phyloP scores from a whole-genome alignment of 2,113 vertebrate genomes.

The Piliocolobus tephrosceles region DNA sequence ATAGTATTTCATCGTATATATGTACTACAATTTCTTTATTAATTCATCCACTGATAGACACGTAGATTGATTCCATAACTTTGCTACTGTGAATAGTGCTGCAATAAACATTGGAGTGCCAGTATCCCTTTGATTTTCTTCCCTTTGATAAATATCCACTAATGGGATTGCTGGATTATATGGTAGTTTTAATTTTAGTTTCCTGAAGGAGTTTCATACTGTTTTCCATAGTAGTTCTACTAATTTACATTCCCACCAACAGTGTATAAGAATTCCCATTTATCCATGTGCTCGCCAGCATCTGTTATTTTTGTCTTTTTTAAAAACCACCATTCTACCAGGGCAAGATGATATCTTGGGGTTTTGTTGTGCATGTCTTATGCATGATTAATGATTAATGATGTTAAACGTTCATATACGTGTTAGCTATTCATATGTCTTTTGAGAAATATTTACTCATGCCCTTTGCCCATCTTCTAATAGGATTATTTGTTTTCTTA shows the following conservation, averaged over 20 bases:
- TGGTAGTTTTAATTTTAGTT: not conserved
- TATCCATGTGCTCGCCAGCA: not conserved
- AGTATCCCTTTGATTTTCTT: not conserved
- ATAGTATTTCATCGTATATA: not conserved
- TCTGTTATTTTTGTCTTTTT: not conserved
- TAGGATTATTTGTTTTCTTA: not conserved
- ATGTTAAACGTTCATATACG: not conserved
- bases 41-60: not conserved
- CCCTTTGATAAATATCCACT: not conserved
- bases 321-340: not conserved
- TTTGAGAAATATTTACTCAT: not conserved
- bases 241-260: not conserved
- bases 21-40: not conserved
- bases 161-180: not conserved
- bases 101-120: not conserved
- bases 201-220: no score
- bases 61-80: not conserved
- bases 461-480: not conserved
- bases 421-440: not conserved
- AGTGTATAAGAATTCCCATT: not conserved
- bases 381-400: not conserved
- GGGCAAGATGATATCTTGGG: not conserved
- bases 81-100: not conserved
- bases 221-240: not conserved
- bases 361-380: not conserved